Evolutionary conservation across 2,113 vertebrate species (phyloP), one percentile per base, ranked within the genome.

Genomic region (Protobothrops mucrosquamatus): DNA sequence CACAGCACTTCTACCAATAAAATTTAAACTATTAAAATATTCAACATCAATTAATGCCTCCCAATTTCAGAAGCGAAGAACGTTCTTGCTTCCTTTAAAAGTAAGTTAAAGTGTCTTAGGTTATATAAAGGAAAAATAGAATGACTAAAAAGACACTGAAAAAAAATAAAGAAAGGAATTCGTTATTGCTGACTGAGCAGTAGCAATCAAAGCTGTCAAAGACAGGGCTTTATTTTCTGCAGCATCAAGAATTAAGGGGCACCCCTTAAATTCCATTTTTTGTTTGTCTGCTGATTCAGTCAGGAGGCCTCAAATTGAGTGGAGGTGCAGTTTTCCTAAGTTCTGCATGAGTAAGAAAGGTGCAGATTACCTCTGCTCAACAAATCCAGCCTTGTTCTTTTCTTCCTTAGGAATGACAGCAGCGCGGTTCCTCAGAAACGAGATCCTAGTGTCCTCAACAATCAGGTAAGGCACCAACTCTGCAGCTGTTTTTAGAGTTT

Each of bases 401-500:
- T 97, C 95, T 96, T 93, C 94, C 56, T 57, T 97, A 98, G 98
- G 93, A 95, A 92, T 93, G 97, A 96, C 97, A 96, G 96, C 97
- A 93, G 97, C 92, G 97, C 93, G 96, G 98, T 98, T 97, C 95
- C 97, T 90, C 93, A 96, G 96, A 96, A 97, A 96, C 96, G 93
- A 94, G 97, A 96, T 89, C 96, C 96, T 92, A 81, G 96, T 91
- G 95, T 95, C 94, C 96, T 96, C 93, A 97, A 94, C 94, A 95
- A 43, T 94, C 98, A 99, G 98, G 99, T 99, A 98, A 95, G 98
- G 86, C 11, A 29, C 29, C 59, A 0, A 10, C 93, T 87, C 18
- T 46, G 26, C 26, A 87, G 34, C 23, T 48, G 29, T 69, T 55
- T 90, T 54, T 26, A 29, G 18, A 52, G 10, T 24, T 43, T 64